Evolutionary conservation across 2,113 vertebrate genomes (phyloP).

Genomic region (Zonotrichia leucophrys): DNA sequence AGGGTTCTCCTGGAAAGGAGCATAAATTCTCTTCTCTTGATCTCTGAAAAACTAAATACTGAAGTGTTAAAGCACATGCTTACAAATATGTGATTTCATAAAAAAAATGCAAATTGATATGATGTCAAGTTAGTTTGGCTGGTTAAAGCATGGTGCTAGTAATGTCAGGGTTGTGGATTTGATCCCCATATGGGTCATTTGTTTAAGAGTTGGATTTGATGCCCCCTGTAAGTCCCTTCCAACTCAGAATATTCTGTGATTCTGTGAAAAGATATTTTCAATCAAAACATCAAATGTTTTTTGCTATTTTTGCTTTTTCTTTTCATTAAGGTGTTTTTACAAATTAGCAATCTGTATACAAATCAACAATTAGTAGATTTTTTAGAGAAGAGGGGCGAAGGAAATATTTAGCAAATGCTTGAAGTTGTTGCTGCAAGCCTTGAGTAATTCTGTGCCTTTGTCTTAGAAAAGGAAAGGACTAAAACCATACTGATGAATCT

Average conservation of each 20-base stretch:
- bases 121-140: not conserved
- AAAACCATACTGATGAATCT: constrained; percentile 72
- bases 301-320: not conserved
- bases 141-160: not conserved
- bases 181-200: not conserved
- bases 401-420: not conserved
- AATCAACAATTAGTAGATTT: not conserved
- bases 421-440: not conserved
- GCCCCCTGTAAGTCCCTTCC: not conserved
- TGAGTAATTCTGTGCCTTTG: constrained; percentile 56
- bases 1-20: not conserved
- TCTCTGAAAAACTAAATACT: not conserved
- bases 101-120: not conserved
- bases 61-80: not conserved
- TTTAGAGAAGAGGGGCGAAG: not conserved
- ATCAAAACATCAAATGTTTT: not conserved
- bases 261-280: not conserved
- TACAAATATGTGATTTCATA: not conserved
- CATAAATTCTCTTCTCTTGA: not conserved
- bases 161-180: not conserved
- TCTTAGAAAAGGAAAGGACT: constrained; percentile 76
- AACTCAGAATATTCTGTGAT: not conserved
- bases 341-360: not conserved
- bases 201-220: not conserved
- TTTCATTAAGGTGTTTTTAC: not conserved